These are phyloP conservation scores for Rhagoletis pomonella DNA, from an alignment of 1,140 invertebrate species.

Conservation along the genomic window DNA sequence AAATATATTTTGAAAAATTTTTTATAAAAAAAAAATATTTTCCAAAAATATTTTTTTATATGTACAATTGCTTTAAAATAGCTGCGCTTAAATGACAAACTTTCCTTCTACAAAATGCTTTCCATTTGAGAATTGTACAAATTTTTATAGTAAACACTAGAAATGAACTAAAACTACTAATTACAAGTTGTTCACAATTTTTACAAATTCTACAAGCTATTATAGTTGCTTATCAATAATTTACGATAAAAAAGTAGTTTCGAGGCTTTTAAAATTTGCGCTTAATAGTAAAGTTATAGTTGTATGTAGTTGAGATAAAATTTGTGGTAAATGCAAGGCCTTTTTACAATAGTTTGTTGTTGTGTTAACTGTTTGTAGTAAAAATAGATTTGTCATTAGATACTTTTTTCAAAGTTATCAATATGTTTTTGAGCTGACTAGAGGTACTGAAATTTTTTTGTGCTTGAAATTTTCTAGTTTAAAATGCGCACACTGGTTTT, in stretches of 20 bases:
- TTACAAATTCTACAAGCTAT: slow-evolving; percentile 30
- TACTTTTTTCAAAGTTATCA: background rate
- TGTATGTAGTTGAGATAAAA: background rate
- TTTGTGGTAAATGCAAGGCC: slow-evolving; percentile 52
- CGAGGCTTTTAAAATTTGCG: slow-evolving; percentile 1
- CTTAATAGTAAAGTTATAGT: slow-evolving; percentile 12
- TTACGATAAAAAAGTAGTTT: slow-evolving; percentile 9
- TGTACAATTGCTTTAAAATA: background rate
- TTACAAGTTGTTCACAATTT: background rate
- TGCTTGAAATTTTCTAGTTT: background rate
- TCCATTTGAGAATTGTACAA: slow-evolving; percentile 8
- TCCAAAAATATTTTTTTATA: background rate
- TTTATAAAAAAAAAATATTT: background rate
- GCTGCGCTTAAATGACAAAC: background rate
- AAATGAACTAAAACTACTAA: slow-evolving; percentile 14
- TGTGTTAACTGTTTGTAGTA: slow-evolving; percentile 27
- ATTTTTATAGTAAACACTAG: background rate
- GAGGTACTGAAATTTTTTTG: slow-evolving; percentile 24
- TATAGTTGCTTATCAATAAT: background rate
- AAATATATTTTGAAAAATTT: too few species aligned
- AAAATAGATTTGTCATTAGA: background rate
- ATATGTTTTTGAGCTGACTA: slow-evolving; percentile 29
- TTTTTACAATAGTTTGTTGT: slow-evolving; percentile 46
- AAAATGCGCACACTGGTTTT: slow-evolving; percentile 21
- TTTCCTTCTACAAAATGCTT: slow-evolving; percentile 15